Conservation (phyloP, 1,140 invertebrate species). For the Drosophila mojavensis region DNA sequence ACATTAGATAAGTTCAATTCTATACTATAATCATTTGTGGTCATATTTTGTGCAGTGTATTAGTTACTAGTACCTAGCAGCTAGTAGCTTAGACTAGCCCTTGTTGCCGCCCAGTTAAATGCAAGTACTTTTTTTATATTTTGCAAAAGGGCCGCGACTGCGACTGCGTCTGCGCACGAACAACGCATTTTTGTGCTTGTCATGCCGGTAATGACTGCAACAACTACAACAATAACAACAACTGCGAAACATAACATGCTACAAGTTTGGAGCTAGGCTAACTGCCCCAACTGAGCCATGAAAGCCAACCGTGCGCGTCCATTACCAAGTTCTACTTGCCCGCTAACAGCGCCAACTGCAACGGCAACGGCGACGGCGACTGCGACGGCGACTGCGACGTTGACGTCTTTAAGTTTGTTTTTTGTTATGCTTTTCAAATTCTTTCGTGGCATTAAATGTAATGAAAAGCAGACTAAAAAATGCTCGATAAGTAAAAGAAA, state of each 20-base stretch:
- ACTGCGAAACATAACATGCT: conserved; percentile 56
- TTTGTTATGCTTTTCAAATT: conserved; percentile 81
- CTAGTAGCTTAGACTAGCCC: conserved; percentile 49
- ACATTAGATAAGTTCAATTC: too few species aligned
- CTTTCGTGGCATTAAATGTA: conserved; percentile 81
- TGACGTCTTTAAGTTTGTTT: conserved; percentile 41
- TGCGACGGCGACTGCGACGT: background rate
- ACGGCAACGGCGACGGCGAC: conserved; percentile 3
- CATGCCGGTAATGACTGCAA: conserved; percentile 81
- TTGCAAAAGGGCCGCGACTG: conserved; percentile 39
- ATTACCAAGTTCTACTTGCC: conserved; percentile 50
- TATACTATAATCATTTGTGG: too few species aligned
- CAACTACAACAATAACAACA: conserved; percentile 43
- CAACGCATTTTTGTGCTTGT: conserved; percentile 82
- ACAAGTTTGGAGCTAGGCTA: conserved; percentile 70
- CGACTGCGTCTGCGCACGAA: conserved; percentile 63
- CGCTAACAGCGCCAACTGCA: conserved; percentile 28
- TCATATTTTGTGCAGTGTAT: background rate
- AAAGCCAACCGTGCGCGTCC: conserved; percentile 79
- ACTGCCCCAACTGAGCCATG: conserved; percentile 81
- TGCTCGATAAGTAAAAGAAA: conserved; percentile 52
- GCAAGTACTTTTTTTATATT: conserved; percentile 45
- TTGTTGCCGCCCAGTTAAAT: conserved; percentile 71
- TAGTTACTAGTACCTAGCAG: conserved; percentile 17
- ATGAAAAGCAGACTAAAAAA: conserved; percentile 77